These are phyloP conservation scores for Lochmaea crataegi DNA, from an alignment of 2,888 invertebrate species.

Conservation along the genomic window DNA sequence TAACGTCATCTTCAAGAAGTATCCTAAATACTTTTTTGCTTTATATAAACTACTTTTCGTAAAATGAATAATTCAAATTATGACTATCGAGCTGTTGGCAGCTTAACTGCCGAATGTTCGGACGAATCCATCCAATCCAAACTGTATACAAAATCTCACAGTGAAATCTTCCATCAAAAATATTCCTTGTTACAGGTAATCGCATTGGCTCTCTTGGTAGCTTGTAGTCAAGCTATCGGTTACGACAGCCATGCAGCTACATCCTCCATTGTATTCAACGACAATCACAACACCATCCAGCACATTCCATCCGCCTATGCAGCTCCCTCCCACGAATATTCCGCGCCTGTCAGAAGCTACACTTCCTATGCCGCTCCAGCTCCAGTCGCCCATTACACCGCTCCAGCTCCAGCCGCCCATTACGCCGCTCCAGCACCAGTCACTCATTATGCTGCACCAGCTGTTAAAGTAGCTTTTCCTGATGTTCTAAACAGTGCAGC, in stretches of 20 bases:
- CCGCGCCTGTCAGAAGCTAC: slow-evolving; percentile 27
- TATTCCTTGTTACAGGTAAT: slow-evolving; percentile 52
- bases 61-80: too few species aligned
- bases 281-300: slow-evolving; percentile 49
- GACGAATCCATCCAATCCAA: too few species aligned
- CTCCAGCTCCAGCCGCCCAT: too few species aligned
- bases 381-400: too few species aligned
- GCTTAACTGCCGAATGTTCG: too few species aligned
- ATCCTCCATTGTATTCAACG: slow-evolving; percentile 49
- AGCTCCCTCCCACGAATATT: slow-evolving; percentile 32
- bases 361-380: slow-evolving; percentile 31
- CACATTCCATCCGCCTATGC: slow-evolving; percentile 45
- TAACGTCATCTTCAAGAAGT: too few species aligned
- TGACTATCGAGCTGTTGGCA: too few species aligned
- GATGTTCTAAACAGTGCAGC: background rate
- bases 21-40: too few species aligned
- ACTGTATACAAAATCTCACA: too few species aligned
- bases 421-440: slow-evolving; percentile 13
- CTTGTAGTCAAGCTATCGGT: slow-evolving; percentile 62
- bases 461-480: slow-evolving; percentile 22
- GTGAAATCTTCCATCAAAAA: too few species aligned
- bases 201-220: slow-evolving; percentile 59
- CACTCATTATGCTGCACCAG: slow-evolving; percentile 24
- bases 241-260: slow-evolving; percentile 48
- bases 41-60: too few species aligned